phyloP scores from a whole-genome alignment of 2,888 invertebrate genomes.

The Catocala fraxini region DNA sequence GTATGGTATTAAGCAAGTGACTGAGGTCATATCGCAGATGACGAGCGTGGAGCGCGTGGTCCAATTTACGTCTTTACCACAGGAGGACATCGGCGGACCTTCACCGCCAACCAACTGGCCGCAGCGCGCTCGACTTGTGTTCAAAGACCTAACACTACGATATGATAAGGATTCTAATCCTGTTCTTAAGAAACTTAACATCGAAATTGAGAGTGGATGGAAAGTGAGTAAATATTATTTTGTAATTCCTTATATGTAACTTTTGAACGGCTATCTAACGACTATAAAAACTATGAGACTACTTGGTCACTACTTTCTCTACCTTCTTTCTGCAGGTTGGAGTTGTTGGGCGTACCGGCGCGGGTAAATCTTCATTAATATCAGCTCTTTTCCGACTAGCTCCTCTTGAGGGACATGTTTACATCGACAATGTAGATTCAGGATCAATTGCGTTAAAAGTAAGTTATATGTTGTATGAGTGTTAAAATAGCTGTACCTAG shows the following conservation, averaged over 20 bases:
- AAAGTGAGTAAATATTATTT: conserved; percentile 81
- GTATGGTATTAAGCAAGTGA: conserved; percentile 92
- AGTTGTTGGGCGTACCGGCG: conserved; percentile 95
- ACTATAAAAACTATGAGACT: too few relatives aligned
- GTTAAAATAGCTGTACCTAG: too few relatives aligned
- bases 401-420: conserved; percentile 91
- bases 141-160: conserved; percentile 88
- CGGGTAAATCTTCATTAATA: conserved; percentile 94
- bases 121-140: conserved; percentile 86
- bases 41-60: conserved; percentile 93
- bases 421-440: conserved; percentile 92
- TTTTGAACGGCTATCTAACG: too few relatives aligned
- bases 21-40: conserved; percentile 92
- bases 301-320: too few relatives aligned
- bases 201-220: conserved; percentile 89
- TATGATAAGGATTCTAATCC: conserved; percentile 89
- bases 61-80: conserved; percentile 92
- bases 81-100: conserved; percentile 90
- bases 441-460: conserved; percentile 90
- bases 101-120: conserved; percentile 89
- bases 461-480: conserved; percentile 10
- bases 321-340: conserved; percentile 87
- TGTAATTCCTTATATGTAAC: not conserved
- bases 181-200: conserved; percentile 90
- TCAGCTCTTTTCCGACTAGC: conserved; percentile 94